A percentile compares a stretch with the other conserved stretches of the same genome.
Conservation (phyloP, 2,113 vertebrate species). For the Toxostoma redivivum region DNA sequence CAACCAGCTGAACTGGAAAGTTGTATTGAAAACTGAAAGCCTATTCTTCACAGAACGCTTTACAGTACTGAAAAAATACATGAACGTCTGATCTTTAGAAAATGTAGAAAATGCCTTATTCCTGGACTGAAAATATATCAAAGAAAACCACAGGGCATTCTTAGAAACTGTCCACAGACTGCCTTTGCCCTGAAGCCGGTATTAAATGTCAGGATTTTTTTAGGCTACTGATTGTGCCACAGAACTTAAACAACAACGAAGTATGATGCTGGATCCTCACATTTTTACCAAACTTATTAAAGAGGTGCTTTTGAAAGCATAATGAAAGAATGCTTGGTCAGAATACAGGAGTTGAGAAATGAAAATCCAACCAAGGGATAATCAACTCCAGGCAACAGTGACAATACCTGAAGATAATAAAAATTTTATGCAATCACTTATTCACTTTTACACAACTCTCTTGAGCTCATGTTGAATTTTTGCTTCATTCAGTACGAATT, state of each 20-base stretch:
- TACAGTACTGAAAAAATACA: not conserved
- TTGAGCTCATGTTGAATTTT: not conserved
- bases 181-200: not conserved
- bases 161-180: not conserved
- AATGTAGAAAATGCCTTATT: not conserved
- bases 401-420: not conserved
- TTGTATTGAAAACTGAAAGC: not conserved
- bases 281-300: not conserved
- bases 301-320: not conserved
- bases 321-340: not conserved
- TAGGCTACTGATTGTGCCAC: not conserved
- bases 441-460: not conserved
- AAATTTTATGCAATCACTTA: not conserved
- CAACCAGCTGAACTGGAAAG: not conserved
- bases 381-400: not conserved
- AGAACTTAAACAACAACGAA: not conserved
- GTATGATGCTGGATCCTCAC: not conserved
- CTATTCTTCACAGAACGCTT: not conserved
- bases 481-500: not conserved
- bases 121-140: not conserved
- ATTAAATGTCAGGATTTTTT: not conserved
- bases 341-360: not conserved
- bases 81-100: not conserved
- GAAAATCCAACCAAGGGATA: not conserved
- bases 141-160: not conserved